A percentile compares a stretch with the other conserved stretches of the same genome.
Conservation (phyloP, 2,797 vertebrate genomes). For the Antennarius maculatus region DNA sequence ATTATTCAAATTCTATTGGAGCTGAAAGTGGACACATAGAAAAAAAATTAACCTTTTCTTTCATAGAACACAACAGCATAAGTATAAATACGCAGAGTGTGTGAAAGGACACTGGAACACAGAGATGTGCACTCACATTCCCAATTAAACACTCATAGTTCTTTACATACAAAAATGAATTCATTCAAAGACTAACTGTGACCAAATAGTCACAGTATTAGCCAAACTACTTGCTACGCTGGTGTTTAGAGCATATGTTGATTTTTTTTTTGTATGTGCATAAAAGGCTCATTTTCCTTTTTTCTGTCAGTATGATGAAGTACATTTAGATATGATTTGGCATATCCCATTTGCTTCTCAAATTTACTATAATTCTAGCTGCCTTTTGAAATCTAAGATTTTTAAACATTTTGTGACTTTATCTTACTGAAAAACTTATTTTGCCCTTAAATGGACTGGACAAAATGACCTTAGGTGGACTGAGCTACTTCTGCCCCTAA, state of each 20-base stretch:
- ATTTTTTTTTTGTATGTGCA: too few relatives aligned
- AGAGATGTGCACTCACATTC: neutral
- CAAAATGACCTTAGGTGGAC: too few relatives aligned
- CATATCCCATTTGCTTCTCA: conserved; percentile 7
- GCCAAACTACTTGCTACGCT: conserved; percentile 36
- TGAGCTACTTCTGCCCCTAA: too few relatives aligned
- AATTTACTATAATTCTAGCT: conserved; percentile 10
- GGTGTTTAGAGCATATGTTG: too few relatives aligned
- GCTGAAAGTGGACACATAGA: conserved; percentile 14
- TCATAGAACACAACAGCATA: neutral
- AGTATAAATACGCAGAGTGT: neutral
- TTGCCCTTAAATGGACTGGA: too few relatives aligned
- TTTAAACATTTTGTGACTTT: too few relatives aligned
- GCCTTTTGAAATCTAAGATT: too few relatives aligned
- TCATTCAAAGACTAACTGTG: conserved; percentile 3
- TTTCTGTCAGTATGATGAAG: conserved; percentile 14
- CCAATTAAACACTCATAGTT: neutral
- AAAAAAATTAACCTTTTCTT: conserved; percentile 21
- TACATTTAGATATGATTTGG: conserved; percentile 24
- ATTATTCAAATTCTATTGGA: conserved; percentile 20
- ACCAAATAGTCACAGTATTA: too few relatives aligned
- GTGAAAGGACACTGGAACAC: conserved; percentile 2
- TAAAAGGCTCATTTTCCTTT: too few relatives aligned
- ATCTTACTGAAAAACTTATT: too few relatives aligned
- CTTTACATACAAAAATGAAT: neutral